phyloP scores from a whole-genome alignment of 2,113 vertebrate genomes.

The Agapornis roseicollis region DNA sequence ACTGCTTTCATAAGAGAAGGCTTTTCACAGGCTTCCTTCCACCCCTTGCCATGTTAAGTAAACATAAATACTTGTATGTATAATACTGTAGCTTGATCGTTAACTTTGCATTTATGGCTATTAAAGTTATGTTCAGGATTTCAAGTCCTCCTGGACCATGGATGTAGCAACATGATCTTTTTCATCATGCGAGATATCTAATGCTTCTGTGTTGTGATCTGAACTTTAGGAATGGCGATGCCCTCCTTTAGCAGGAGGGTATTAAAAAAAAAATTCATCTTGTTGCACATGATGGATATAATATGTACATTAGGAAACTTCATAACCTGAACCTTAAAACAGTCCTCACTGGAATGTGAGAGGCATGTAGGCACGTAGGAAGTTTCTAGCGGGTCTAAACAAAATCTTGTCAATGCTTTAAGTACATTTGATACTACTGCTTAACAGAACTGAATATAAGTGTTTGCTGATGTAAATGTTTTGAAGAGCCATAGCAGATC shows the following conservation, averaged over 20 bases:
- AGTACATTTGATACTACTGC: background rate
- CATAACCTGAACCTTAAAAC: background rate
- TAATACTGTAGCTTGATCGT: background rate
- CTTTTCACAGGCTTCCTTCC: background rate
- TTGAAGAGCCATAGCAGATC: background rate
- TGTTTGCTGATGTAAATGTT: background rate
- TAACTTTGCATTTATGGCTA: background rate
- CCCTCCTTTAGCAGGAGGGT: background rate
- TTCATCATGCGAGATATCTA: background rate
- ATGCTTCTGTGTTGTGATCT: background rate
- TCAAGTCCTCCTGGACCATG: background rate
- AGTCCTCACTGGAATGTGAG: background rate
- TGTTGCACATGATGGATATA: background rate
- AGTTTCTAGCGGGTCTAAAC: background rate
- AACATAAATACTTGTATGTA: background rate
- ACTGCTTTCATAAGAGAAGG: background rate
- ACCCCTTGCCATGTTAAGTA: background rate
- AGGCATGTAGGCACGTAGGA: background rate
- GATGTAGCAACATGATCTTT: fast-evolving
- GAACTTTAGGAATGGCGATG: background rate
- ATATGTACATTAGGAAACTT: background rate
- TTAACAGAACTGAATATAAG: background rate
- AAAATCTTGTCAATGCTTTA: background rate
- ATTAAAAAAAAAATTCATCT: background rate
- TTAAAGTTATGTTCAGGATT: background rate